Conservation (phyloP, 92 coral and sea anemone genomes). For the Pocillopora meandrina region DNA sequence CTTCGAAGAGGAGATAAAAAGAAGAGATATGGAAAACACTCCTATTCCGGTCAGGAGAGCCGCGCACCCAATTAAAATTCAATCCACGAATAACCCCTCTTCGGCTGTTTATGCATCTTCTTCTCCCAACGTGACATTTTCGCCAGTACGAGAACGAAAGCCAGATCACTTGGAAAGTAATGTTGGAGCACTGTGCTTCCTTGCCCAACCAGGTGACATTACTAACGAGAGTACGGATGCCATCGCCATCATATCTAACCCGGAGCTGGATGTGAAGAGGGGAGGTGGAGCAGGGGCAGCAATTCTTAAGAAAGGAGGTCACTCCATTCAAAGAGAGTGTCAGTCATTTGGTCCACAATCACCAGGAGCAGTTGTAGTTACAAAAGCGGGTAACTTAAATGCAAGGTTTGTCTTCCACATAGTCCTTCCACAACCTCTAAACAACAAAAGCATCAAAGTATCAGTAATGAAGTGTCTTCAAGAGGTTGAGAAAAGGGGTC, state of each 20-base stretch:
- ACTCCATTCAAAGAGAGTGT: slow-evolving; percentile 48
- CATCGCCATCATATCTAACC: slow-evolving; percentile 49
- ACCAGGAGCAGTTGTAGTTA: slow-evolving; percentile 46
- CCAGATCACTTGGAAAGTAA: slow-evolving; percentile 37
- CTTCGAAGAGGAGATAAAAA: slow-evolving; percentile 50
- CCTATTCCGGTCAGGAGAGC: background rate
- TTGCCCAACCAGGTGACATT: slow-evolving; percentile 59
- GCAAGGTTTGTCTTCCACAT: slow-evolving; percentile 16
- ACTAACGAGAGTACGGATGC: slow-evolving; percentile 62
- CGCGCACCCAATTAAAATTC: too few species aligned
- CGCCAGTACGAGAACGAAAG: slow-evolving; percentile 22
- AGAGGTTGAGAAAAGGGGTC: slow-evolving; percentile 29
- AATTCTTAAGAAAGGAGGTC: slow-evolving; percentile 60
- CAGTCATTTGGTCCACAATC: background rate
- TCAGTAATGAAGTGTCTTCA: slow-evolving; percentile 40
- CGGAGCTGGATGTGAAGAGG: slow-evolving; percentile 37
- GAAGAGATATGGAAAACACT: background rate
- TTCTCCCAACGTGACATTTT: background rate
- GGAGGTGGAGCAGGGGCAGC: slow-evolving; percentile 67
- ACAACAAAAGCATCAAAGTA: background rate
- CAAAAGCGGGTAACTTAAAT: slow-evolving; percentile 53
- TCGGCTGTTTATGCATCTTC: background rate
- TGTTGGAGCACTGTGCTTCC: slow-evolving; percentile 47
- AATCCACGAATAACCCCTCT: too few species aligned
- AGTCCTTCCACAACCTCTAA: background rate